Conservation (phyloP, 2,797 vertebrate genomes). For the Synaphobranchus kaupii region DNA sequence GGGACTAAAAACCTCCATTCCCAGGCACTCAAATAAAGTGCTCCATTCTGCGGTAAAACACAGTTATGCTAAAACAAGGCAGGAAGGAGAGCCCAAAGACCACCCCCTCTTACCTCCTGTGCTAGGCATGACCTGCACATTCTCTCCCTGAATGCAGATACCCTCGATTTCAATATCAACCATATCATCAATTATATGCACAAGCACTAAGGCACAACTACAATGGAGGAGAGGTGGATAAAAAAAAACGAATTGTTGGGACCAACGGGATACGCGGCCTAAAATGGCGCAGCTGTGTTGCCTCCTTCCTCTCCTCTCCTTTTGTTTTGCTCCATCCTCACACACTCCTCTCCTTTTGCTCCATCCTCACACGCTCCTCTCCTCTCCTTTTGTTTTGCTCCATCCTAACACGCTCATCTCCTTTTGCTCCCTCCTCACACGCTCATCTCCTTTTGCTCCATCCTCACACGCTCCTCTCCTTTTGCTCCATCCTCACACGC, state of each 20-base stretch:
- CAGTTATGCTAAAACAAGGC: not conserved
- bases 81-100: not conserved
- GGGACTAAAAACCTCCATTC: conserved; percentile 1
- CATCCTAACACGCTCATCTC: too few species aligned
- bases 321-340: not conserved
- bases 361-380: too few species aligned
- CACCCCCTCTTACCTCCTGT: not conserved
- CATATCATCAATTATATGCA: not conserved
- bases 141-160: not conserved
- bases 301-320: not conserved
- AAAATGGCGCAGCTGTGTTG: not conserved
- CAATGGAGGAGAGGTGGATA: not conserved
- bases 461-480: too few species aligned
- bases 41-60: not conserved
- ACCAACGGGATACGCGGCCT: not conserved
- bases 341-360: not conserved
- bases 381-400: too few species aligned
- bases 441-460: too few species aligned
- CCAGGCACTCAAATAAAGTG: conserved; percentile 11
- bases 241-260: not conserved
- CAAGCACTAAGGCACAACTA: not conserved
- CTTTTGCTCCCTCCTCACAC: too few species aligned
- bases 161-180: not conserved
- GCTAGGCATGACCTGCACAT: not conserved
- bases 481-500: too few species aligned